Base-by-base conservation (phyloP, 64 coral and sea anemone species). In the Astreopora myriophthalma region DNA sequence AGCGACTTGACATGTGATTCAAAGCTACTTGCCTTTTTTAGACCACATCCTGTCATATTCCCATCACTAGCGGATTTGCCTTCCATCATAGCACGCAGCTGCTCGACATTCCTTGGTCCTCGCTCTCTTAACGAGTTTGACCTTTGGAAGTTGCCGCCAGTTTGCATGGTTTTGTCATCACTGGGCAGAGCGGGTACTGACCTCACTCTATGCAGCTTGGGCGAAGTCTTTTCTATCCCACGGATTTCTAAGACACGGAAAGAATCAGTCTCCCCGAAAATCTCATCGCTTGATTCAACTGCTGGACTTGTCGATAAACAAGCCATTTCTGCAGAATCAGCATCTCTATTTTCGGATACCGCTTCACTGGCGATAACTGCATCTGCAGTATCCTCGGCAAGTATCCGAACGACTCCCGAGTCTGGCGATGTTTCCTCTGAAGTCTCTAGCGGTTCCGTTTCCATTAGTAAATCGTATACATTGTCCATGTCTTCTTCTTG, bases 101-200 rank as follows among this genome's bases (percentile, higher is more conserved):
- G 24, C 44, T 51, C 61, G n/a, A 69, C 24, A 23, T 26, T 91
- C 48, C 3, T 52, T 10, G 30, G 23, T 1, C 68, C 66, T 19
- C 65, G 89, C 65, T 58, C 75, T 38, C 79, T 76, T 31, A 91
- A 48, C 7, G 89, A 91, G 44, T 37, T 69, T 0, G 89, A 78
- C 16, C 89, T 78, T 24, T 79, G 76, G n/a, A 91, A 72, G 5
- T 55, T 57, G 1, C 58, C 12, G 6, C 20, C 71, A n/a, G 64
- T 69, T 24, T 83, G 31, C 12, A 0, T 38, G 32, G 3, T 83
- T 62, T 58, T 17, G 16, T 63, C 55, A 26, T 23, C 79, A 64
- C 34, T 63, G 23, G 79, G 3, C 28, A 83, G 26, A 14, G 57
- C 1, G 33, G 79, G 79, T 2, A 64, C 79, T 64, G 79, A 83